Conservation (phyloP, 2,797 vertebrate genomes). For the Phaenicophaeus curvirostris region DNA sequence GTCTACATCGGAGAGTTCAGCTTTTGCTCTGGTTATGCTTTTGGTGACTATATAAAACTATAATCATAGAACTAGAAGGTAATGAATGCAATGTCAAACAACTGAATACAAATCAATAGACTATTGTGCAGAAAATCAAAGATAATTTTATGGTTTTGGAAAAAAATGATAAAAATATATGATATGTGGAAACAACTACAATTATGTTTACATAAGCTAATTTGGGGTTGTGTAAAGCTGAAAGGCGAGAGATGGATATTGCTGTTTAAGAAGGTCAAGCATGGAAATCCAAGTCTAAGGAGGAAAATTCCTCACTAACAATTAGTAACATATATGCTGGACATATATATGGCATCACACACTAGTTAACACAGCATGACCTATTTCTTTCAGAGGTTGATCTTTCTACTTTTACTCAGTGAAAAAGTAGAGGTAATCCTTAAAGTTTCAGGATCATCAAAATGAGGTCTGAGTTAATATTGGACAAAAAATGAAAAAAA, state of each 20-base stretch:
- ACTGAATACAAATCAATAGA: constrained; percentile 22
- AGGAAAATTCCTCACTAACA: background rate
- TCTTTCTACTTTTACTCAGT: background rate
- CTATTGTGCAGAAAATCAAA: background rate
- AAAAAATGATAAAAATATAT: background rate
- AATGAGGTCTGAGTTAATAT: background rate
- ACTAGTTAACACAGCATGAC: background rate
- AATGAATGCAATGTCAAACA: background rate
- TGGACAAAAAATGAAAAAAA: background rate
- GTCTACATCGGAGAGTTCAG: background rate
- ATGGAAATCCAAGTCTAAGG: background rate
- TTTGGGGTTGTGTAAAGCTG: background rate
- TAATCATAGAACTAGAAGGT: background rate
- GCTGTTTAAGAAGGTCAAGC: background rate
- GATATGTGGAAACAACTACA: background rate
- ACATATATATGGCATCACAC: background rate
- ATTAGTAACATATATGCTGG: background rate
- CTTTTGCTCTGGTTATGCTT: background rate
- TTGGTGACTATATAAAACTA: background rate
- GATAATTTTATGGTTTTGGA: background rate
- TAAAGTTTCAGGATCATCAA: background rate
- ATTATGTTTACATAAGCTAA: background rate
- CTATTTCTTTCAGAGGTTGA: background rate
- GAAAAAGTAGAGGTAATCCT: background rate
- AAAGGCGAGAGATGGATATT: background rate